Base-by-base conservation (phyloP, 1,140 invertebrate genomes). In the Aporrectodea caliginosa region DNA sequence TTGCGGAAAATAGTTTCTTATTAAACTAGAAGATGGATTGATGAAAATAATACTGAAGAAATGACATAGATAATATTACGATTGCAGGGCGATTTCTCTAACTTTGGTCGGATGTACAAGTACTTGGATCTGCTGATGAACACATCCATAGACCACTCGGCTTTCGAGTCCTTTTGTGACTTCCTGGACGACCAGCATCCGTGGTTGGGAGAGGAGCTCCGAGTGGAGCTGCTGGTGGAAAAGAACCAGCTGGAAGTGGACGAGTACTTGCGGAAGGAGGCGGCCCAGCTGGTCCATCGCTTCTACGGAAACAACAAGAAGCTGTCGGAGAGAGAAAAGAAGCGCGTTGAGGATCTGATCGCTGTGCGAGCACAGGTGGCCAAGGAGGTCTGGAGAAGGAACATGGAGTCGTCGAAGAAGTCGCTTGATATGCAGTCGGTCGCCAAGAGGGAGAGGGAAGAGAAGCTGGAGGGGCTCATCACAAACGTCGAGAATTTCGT, bases 121-220 rank as follows among this genome's bases (percentile, higher is more conserved):
- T 76, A 76, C 75, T 32, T 76, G 34, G 75, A 76, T 31, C 75
- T 35, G 29, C 43, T 76, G 16, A 76, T 76, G 75, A 34, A 35
- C 0, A 35, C 75, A 22, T 35, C 33, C n/a, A 35, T 76, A n/a
- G 75, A 76, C 16, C 33, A 76, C 6, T 35, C 33, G n/a, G 75
- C 43, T 0, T 76, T 76, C 35, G 27, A 76, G 35, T 30, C 27
- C 16, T 35, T 76, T 0, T 76, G 75, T 35, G 1, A 76, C 33
- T 76, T 76, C 43, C 43, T 76, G n/a, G 75, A 76, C 33, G 75
- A 76, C 33, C 32, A 76, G 35, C 33, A 76, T 68, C 75, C 75
- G 29, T 76, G 75, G 75, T 29, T 76, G 16, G 35, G 75, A n/a
- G 33, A 32, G 12, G 75, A 76, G 29, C 35, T 76, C 27, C 33